Evolutionary conservation across 1,140 invertebrate genomes (phyloP).

Genomic region (Bombus terrestris): DNA sequence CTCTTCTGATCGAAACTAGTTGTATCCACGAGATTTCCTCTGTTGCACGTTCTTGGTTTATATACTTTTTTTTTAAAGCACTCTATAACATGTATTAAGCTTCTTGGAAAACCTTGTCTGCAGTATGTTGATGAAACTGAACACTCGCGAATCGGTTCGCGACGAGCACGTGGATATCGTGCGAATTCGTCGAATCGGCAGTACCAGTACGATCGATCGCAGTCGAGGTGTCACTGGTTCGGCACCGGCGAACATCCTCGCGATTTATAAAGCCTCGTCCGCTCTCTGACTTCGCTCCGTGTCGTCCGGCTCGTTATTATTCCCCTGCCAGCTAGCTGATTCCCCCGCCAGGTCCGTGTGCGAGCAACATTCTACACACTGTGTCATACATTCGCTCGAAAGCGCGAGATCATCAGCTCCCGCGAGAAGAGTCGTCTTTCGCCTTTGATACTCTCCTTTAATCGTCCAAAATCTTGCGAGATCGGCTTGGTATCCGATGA

Average conservation of each 20-base stretch:
- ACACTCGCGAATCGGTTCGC: background rate
- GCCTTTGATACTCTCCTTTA: background rate
- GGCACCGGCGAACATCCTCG: slow-evolving; percentile 75
- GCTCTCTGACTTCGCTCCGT: slow-evolving; percentile 66
- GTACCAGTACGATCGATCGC: slow-evolving; percentile 47
- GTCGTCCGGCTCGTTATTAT: slow-evolving; percentile 65
- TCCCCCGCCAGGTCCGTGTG: slow-evolving; percentile 50
- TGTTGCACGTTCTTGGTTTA: background rate
- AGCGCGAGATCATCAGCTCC: background rate
- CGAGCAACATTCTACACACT: slow-evolving; percentile 43
- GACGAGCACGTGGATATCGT: slow-evolving; percentile 8
- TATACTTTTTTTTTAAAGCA: background rate
- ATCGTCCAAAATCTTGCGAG: background rate
- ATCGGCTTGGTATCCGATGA: background rate
- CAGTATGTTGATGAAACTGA: background rate
- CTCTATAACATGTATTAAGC: background rate
- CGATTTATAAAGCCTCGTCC: slow-evolving; percentile 79
- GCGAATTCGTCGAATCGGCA: background rate
- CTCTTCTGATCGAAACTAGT: no score
- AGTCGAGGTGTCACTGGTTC: slow-evolving; percentile 76
- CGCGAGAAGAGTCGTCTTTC: background rate
- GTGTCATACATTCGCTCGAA: slow-evolving; percentile 3
- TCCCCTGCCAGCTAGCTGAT: slow-evolving; percentile 64
- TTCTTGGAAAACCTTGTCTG: background rate
- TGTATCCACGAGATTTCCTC: background rate